Evolutionary conservation across 2,113 vertebrate species (phyloP), one percentile per base, ranked within the genome.

Genomic region (Anthoscopus minutus): DNA sequence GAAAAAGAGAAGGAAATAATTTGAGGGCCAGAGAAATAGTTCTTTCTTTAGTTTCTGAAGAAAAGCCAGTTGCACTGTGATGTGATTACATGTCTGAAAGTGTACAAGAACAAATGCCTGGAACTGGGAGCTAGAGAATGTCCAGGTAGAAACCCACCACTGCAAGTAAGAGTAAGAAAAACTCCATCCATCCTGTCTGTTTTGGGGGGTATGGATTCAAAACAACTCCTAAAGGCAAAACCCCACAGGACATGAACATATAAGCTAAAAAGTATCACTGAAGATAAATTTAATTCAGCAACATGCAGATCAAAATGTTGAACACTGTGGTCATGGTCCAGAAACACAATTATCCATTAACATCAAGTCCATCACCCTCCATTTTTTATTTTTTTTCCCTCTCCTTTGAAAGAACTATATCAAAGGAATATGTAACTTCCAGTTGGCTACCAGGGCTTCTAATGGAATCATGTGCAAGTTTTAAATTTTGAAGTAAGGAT

Each of bases 101-200:
- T 30, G 12, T 0, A 13, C 0, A 2, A 42, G 31, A 78, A n/a
- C 15, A 80, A 90, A 48, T 33, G 20, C 1, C 23, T 83, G 50
- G 28, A 61, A 77, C 0, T 33, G 10, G 17, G 45, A 83, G 45
- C 45, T 28, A 48, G 47, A 53, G 58, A 37, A 48, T 0, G 0
- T 21, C 58, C n/a, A 47, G 35, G 11, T 20, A 61, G 40, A 60
- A 72, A 69, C 4, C 25, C 3, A 38, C 1, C 22, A 25, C 3
- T 60, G 16, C 37, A 76, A 60, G 5, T 45, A n/a, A 45, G 28
- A 0, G 0, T 31, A 44, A 42, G 8, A 57, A 9, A 37, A 12
- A 37, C 17, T 73, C 42, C 22, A n/a, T 35, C 40, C 61, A 44
- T 45, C 20, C 67, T 42, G 33, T 4, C 38, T 51, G 3, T 2